Percentiles rank a stretch among this genome's conserved stretches.
Evolutionary conservation across 2,797 vertebrate species (phyloP).

Genomic region (Aulostomus chinensis): DNA sequence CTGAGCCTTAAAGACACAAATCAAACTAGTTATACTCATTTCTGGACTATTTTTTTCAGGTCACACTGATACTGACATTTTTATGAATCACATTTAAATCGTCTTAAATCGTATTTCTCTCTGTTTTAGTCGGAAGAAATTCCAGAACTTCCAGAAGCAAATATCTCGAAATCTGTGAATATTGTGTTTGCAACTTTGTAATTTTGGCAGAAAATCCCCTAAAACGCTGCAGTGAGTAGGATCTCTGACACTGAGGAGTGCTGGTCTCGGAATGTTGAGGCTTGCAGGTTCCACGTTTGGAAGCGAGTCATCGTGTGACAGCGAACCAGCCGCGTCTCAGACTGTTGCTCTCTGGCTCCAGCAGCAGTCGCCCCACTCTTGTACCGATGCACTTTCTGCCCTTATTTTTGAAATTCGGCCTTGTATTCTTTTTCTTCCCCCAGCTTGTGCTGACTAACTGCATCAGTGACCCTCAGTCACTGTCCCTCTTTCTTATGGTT

Average conservation of each 20-base stretch:
- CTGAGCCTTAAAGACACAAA: too few relatives aligned
- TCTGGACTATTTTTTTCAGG: too few relatives aligned
- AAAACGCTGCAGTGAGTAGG: background rate
- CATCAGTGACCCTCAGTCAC: background rate
- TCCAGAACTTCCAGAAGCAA: too few relatives aligned
- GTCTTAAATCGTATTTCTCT: too few relatives aligned
- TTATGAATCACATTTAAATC: too few relatives aligned
- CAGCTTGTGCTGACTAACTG: background rate
- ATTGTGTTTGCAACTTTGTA: too few relatives aligned
- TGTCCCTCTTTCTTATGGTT: background rate
- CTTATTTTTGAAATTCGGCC: background rate
- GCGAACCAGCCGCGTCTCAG: background rate
- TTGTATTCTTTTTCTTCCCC: constrained; percentile 1
- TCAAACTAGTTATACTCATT: too few relatives aligned
- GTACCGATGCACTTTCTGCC: background rate
- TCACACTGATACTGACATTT: too few relatives aligned
- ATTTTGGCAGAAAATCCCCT: background rate
- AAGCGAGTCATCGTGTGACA: background rate
- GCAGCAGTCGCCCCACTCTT: background rate
- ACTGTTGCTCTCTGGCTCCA: background rate
- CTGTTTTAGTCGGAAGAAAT: too few relatives aligned
- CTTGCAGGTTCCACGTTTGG: background rate
- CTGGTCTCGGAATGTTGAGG: background rate
- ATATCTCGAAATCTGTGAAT: too few relatives aligned
- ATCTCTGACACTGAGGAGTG: background rate